Percentiles rank a stretch among this genome's conserved stretches.
These are phyloP conservation scores for Pteromalus puparum DNA, from an alignment of 1,140 invertebrate genomes.

Conservation along the genomic window DNA sequence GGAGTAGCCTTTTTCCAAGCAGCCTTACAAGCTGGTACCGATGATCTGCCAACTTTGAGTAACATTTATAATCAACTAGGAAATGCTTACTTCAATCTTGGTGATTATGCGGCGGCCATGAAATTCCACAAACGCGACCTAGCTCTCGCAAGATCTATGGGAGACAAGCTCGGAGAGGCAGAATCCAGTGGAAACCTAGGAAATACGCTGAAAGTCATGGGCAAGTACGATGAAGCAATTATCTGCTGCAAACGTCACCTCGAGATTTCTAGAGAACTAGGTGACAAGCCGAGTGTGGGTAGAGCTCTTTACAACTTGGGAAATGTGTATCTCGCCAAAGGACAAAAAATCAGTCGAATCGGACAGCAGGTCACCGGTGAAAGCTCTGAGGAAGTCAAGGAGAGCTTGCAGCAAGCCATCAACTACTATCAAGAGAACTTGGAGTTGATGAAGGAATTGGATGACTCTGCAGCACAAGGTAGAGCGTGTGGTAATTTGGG, in stretches of 20 bases:
- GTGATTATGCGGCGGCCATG: conserved; percentile 97
- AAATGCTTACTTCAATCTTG: conserved; percentile 98
- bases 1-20: conserved; percentile 98
- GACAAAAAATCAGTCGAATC: conserved; percentile 92
- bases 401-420: conserved; percentile 92
- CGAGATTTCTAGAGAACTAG: conserved; percentile 92
- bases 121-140: conserved; percentile 98
- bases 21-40: conserved; percentile 93
- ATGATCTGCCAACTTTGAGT: conserved; percentile 93
- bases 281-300: conserved; percentile 94
- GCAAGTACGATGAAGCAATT: conserved; percentile 96
- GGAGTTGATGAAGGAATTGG: conserved; percentile 89
- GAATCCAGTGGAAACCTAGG: conserved; percentile 98
- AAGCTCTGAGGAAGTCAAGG: conserved; percentile 93
- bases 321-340: conserved; percentile 98
- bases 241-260: conserved; percentile 96
- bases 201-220: conserved; percentile 98
- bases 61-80: conserved; percentile 99
- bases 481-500: conserved; percentile 97
- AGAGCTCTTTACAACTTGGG: conserved; percentile 97
- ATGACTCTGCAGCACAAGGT: conserved; percentile 93
- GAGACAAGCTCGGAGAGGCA: conserved; percentile 95
- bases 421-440: conserved; percentile 96
- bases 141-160: conserved; percentile 93
- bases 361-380: conserved; percentile 96